Conservation (phyloP, 2,113 vertebrate genomes). For the Apistogramma diplotaenia region DNA sequence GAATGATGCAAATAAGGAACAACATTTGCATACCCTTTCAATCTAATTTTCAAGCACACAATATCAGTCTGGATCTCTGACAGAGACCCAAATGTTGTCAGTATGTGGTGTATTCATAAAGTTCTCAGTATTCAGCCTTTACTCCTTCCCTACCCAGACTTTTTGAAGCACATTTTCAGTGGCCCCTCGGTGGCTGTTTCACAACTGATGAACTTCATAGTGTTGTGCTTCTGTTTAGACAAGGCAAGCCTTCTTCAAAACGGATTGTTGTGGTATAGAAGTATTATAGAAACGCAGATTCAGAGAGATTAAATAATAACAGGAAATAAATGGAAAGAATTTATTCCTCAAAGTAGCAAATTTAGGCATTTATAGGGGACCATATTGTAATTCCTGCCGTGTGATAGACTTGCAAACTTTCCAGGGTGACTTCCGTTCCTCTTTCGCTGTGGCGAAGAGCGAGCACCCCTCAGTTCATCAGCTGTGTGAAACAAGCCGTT, state of each 20-base stretch:
- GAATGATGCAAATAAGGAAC: conserved; percentile 43
- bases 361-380: neutral
- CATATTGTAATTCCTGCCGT: neutral
- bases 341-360: neutral
- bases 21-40: conserved; percentile 50
- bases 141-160: neutral
- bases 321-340: neutral
- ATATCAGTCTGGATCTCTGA: conserved; percentile 47
- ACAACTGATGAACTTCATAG: conserved; percentile 14
- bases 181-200: conserved; percentile 3
- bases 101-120: neutral
- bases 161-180: conserved; percentile 6
- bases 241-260: conserved; percentile 25
- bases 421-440: neutral
- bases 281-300: conserved; percentile 32
- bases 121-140: neutral
- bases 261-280: neutral
- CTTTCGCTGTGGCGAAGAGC: neutral
- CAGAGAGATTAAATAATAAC: conserved; percentile 22
- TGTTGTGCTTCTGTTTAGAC: conserved; percentile 28
- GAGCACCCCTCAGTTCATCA: neutral
- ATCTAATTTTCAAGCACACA: conserved; percentile 34
- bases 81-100: conserved; percentile 24
- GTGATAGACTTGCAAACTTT: neutral
- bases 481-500: neutral